phyloP scores from a whole-genome alignment of 2,797 vertebrate genomes.

The Leuciscus waleckii region DNA sequence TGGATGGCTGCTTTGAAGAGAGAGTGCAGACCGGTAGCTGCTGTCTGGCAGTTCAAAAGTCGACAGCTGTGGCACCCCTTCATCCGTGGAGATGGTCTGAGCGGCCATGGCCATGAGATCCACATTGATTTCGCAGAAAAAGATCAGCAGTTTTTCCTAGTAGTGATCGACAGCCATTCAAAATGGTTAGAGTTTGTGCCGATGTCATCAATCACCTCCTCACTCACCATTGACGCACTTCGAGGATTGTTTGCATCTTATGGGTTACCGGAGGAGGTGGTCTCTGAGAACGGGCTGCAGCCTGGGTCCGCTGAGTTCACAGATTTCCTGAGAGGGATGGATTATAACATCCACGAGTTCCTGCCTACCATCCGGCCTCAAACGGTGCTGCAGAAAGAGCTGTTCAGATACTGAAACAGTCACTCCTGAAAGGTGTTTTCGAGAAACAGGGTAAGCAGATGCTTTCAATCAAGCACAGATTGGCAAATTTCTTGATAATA shows the following conservation, averaged over 20 bases:
- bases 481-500: not conserved
- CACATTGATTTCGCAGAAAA: constrained; percentile 22
- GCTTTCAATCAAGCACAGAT: not conserved
- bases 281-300: not conserved
- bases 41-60: constrained; percentile 14
- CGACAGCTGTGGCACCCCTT: not conserved
- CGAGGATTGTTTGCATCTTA: constrained; percentile 7
- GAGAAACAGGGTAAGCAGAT: not conserved
- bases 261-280: not conserved
- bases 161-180: constrained; percentile 10
- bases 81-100: not conserved
- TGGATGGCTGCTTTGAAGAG: constrained; percentile 35
- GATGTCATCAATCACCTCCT: not conserved
- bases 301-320: not conserved
- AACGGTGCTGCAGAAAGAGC: not conserved
- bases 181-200: constrained; percentile 17
- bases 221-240: not conserved
- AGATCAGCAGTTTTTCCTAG: constrained; percentile 20
- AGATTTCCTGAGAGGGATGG: not conserved
- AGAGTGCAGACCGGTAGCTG: not conserved
- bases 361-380: not conserved
- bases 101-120: constrained; percentile 13
- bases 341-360: constrained; percentile 15
- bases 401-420: not conserved
- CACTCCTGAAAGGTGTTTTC: not conserved